These are phyloP conservation scores for Tolmerus cingulatus DNA, from an alignment of 2,888 invertebrate species.

Conservation along the genomic window DNA sequence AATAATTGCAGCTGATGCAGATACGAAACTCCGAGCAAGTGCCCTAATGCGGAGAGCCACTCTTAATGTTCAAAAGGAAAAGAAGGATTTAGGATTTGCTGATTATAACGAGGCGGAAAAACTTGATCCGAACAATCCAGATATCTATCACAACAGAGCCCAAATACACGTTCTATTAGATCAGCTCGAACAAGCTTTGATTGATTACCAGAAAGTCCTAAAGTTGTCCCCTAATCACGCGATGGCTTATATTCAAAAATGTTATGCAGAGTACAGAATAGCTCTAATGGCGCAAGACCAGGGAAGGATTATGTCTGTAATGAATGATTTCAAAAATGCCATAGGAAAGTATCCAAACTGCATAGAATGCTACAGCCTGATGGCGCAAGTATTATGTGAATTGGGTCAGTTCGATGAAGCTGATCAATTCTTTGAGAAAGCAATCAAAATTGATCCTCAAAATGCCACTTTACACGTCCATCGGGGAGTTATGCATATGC, in stretches of 20 bases:
- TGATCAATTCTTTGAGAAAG: conserved; percentile 81
- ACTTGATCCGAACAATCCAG: conserved; percentile 81
- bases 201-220: conserved; percentile 84
- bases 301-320: conserved; percentile 70
- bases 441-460: conserved; percentile 80
- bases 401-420: conserved; percentile 84
- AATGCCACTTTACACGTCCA: conserved; percentile 90
- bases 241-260: conserved; percentile 88
- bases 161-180: conserved; percentile 86
- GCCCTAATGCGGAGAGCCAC: conserved; percentile 89
- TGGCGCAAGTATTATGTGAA: conserved; percentile 90
- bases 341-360: conserved; percentile 83
- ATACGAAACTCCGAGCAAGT: conserved; percentile 76
- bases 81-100: conserved; percentile 75
- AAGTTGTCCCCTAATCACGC: conserved; percentile 84
- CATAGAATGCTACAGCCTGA: conserved; percentile 86
- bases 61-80: conserved; percentile 80
- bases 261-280: conserved; percentile 85
- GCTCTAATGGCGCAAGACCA: conserved; percentile 71
- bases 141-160: conserved; percentile 92
- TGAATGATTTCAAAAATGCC: conserved; percentile 77
- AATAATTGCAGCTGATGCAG: conserved; percentile 62
- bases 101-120: conserved; percentile 82
- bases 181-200: conserved; percentile 79
- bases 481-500: conserved; percentile 81